Conservation (phyloP, 2,888 invertebrate species). For the Chelonus formosanus region DNA sequence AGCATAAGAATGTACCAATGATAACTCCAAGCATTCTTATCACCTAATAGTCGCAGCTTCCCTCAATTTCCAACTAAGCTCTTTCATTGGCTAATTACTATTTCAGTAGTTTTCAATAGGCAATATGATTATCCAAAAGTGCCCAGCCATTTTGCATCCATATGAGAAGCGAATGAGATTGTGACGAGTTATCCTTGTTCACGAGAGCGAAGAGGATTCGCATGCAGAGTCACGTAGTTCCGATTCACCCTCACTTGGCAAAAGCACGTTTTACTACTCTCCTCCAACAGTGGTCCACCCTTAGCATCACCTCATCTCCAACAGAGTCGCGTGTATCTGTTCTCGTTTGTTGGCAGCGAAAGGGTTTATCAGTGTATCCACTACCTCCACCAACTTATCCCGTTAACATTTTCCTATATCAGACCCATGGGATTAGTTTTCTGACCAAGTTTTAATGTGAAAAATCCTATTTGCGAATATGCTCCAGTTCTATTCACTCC, state of each 20-base stretch:
- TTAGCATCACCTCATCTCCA: slow-evolving; percentile 11
- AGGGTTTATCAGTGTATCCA: slow-evolving; percentile 25
- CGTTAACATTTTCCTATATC: slow-evolving; percentile 22
- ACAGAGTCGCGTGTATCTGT: slow-evolving; percentile 30
- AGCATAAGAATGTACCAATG: no score
- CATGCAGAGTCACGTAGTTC: slow-evolving; percentile 59
- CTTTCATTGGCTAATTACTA: no score
- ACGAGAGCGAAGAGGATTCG: slow-evolving; percentile 48
- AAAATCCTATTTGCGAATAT: slow-evolving; percentile 20
- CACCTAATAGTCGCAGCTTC: no score
- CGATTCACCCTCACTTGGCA: slow-evolving; percentile 55
- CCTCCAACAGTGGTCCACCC: slow-evolving; percentile 29
- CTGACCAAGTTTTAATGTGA: slow-evolving; percentile 28
- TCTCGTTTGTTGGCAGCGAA: slow-evolving; percentile 32
- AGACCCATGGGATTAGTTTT: slow-evolving; percentile 24
- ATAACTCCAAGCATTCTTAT: no score
- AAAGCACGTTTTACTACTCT: slow-evolving; percentile 48
- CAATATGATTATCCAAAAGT: no score
- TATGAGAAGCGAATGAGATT: no score
- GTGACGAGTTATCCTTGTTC: background rate
- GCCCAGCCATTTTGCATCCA: no score
- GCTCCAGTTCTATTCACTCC: slow-evolving; percentile 6
- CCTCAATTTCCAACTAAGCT: no score
- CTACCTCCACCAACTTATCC: slow-evolving; percentile 15
- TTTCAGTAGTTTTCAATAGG: no score